These are phyloP conservation scores for Pogonocichla stellata DNA, from an alignment of 2,113 vertebrate species.

Conservation along the genomic window DNA sequence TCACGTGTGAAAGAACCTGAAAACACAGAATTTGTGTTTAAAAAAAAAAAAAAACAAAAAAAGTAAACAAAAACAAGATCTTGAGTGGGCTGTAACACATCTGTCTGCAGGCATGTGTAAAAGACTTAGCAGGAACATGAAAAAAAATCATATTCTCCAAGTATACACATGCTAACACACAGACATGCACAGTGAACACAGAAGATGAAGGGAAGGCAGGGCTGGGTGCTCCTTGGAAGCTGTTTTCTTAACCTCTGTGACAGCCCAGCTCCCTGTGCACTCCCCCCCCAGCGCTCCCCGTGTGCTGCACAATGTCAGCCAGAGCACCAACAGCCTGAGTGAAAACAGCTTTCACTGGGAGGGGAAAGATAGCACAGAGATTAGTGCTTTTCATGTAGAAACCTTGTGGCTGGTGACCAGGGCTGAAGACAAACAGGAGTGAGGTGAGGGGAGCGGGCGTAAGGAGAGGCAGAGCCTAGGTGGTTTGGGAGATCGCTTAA, in stretches of 20 bases:
- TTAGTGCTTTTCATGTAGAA: slow-evolving; percentile 35
- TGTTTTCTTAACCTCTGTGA: slow-evolving; percentile 66
- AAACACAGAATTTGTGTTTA: not conserved
- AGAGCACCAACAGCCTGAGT: slow-evolving; percentile 57
- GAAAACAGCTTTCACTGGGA: slow-evolving; percentile 62
- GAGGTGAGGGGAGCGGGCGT: not conserved
- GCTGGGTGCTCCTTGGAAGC: slow-evolving; percentile 53
- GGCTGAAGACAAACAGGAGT: slow-evolving; percentile 15
- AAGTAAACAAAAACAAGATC: not conserved
- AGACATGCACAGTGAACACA: not conserved
- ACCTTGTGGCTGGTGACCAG: slow-evolving; percentile 10
- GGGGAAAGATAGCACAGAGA: not conserved
- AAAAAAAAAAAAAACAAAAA: not conserved
- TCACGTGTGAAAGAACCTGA: not conserved
- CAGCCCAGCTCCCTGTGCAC: not conserved
- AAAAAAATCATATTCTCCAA: not conserved
- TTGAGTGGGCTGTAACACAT: not conserved
- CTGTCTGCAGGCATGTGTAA: not conserved
- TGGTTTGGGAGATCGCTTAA: not conserved
- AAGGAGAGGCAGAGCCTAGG: not conserved
- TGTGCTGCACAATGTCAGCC: slow-evolving; percentile 61
- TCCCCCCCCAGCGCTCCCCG: not conserved
- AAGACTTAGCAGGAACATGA: not conserved
- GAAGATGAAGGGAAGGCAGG: not conserved
- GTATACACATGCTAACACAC: not conserved